Evolutionary conservation across 1,140 invertebrate genomes (phyloP), one percentile per base, ranked within the genome.

Genomic region (Papilio aristodemus): DNA sequence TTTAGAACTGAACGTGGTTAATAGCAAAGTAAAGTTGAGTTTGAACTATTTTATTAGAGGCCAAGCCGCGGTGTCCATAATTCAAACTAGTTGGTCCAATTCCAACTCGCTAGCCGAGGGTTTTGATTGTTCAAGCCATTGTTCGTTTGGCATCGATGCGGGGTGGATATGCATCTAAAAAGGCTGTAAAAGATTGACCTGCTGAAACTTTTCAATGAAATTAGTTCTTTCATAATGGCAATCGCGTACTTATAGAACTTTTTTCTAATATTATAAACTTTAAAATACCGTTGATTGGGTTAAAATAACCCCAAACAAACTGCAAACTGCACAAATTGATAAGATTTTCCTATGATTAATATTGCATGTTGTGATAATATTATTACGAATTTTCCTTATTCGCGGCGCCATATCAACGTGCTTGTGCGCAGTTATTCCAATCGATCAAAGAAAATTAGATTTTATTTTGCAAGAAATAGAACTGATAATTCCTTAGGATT

Each of bases 11-110:
- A 62, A 62, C 27, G 36, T 22, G 9, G 54, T 62, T 62, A 62
- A 62, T 38, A 37, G 59, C n/a, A 62, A 62, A 62, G 38, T 62
- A 62, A 62, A 73, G 50, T 67, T 50, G 73, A 68, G 67, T 78
- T 75, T 63, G 67, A 73, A 78, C 70, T 69, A 71, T 71, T 75
- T 78, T 75, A 75, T 78, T 72, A 74, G 66, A 46, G 71, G 66
- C 39, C 73, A 71, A 66, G 39, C 43, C 69, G 46, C 36, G 71
- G 58, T 36, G 58, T 19, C 60, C 59, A 73, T 78, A 75, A 75
- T 60, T 78, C 74, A 78, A 63, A 64, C 63, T 69, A 75, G 67
- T 77, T 75, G 73, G 71, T 70, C 54, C 32, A 36, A 64, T 63
- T 77, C 73, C 76, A 70, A 71, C 69, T 70, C 70, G 54, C 67